Conservation (phyloP, 1,140 invertebrate genomes). For the Tetraneura akinire region DNA sequence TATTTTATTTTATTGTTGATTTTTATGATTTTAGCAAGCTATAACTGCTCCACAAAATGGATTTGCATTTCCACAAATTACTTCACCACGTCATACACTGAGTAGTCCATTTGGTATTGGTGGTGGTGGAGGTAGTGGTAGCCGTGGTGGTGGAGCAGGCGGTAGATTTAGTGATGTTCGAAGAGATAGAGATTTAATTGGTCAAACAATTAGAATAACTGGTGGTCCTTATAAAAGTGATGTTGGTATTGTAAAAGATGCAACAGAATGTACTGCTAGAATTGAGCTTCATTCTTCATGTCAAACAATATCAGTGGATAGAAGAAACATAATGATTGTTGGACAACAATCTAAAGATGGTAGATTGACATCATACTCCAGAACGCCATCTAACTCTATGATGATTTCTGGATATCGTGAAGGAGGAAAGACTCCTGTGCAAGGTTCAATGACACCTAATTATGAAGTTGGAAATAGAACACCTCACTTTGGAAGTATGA, state of each 20-base stretch:
- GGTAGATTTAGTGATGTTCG: conserved; percentile 69
- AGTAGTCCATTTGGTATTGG: conserved; percentile 62
- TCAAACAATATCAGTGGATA: conserved; percentile 96
- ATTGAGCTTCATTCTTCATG: conserved; percentile 96
- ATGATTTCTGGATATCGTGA: conserved; percentile 85
- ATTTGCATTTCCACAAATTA: conserved; percentile 57
- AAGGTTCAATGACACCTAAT: conserved; percentile 86
- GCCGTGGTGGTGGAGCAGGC: conserved; percentile 75
- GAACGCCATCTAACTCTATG: conserved; percentile 74
- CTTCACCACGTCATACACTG: conserved; percentile 63
- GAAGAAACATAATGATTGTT: conserved; percentile 82
- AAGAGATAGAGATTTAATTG: conserved; percentile 88
- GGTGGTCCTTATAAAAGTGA: conserved; percentile 93
- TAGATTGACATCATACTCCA: conserved; percentile 70
- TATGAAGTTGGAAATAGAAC: conserved; percentile 87
- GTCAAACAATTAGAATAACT: conserved; percentile 96
- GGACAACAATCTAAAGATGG: conserved; percentile 69
- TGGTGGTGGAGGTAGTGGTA: conserved; percentile 67
- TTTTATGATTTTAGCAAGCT: conserved; percentile 13
- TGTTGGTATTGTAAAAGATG: conserved; percentile 88
- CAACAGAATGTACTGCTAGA: conserved; percentile 89
- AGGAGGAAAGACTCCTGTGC: conserved; percentile 80
- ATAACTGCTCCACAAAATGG: conserved; percentile 51
- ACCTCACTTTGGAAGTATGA: conserved; percentile 89
- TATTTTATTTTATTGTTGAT: neutral